Conservation (phyloP, 2,888 invertebrate species). For the Mesorhabditis belari region DNA sequence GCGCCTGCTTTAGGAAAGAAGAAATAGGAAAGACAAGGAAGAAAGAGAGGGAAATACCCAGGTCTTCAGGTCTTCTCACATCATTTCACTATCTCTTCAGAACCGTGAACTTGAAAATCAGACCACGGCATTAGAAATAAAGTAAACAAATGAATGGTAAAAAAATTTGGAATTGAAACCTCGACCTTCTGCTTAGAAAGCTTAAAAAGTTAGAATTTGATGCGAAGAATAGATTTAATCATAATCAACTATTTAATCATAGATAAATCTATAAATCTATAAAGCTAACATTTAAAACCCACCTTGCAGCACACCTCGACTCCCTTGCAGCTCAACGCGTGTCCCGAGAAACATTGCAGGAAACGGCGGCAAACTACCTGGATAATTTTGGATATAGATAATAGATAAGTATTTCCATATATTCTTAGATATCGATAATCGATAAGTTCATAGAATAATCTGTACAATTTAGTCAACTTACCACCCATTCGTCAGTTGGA, state of each 20-base stretch:
- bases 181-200: no score
- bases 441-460: not conserved
- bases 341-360: slow-evolving; percentile 30
- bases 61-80: not conserved
- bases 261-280: no score
- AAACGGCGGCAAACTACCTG: slow-evolving; percentile 10
- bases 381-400: no score
- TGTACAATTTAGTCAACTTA: no score
- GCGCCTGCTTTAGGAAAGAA: not conserved
- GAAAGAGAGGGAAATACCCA: not conserved
- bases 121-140: no score
- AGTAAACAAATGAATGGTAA: no score
- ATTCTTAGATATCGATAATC: slow-evolving; percentile 4
- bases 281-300: not conserved
- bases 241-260: no score
- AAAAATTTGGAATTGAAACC: no score
- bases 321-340: slow-evolving; percentile 31
- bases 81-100: not conserved
- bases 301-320: slow-evolving; percentile 11
- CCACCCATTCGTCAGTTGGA: slow-evolving; percentile 23
- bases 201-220: not conserved
- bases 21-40: not conserved
- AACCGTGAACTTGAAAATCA: no score
- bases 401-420: no score
- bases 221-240: not conserved